Evolutionary conservation across 1,140 invertebrate species (phyloP), one percentile per base, ranked within the genome.

Genomic region (Bombus turneri): DNA sequence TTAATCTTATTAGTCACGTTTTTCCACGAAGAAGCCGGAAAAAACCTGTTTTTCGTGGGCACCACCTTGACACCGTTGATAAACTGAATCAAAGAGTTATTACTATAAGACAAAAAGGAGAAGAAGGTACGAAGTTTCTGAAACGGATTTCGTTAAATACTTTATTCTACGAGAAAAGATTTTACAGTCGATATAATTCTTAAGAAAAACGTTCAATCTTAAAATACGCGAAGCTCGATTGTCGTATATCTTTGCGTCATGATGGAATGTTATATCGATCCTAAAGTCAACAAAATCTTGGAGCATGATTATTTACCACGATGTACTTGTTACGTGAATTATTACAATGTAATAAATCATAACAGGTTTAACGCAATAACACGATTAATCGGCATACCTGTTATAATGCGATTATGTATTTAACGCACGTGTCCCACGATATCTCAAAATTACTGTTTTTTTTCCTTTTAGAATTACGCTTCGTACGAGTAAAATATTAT

Each of bases 1-100:
- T 12, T 72, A 81, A 71, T 72, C 68, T 72, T 13, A 66, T 71
- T 69, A 53, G 41, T 37, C 66, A 47, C 34, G 43, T 4, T 80
- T 53, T 39, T 41, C 22, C 3, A 53, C 25, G 15, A 39, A 31
- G 57, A 57, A 81, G 53, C 28, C 13, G 28, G 69, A 41, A 47
- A 18, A 34, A 34, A 53, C n/a, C 13, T 28, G 39, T 41, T 25
- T 13, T 34, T 34, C 64, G 64, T 34, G 12, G 28, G 4, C 59
- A 62, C 5, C 28, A 2, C 4, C 59, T 62, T n/a, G 59, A 62
- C 64, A 66, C 31, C 64, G 6, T 66, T 66, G 31, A 34, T 66
- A 34, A 66, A 66, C 15, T 22, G n/a, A 31, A 64, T 31, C n/a
- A 31, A 64, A 66, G 31, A 3, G 15, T 34, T 22, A 34, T 66